Base-by-base conservation (phyloP, 2,888 invertebrate species). In the Erebia aethiops region DNA sequence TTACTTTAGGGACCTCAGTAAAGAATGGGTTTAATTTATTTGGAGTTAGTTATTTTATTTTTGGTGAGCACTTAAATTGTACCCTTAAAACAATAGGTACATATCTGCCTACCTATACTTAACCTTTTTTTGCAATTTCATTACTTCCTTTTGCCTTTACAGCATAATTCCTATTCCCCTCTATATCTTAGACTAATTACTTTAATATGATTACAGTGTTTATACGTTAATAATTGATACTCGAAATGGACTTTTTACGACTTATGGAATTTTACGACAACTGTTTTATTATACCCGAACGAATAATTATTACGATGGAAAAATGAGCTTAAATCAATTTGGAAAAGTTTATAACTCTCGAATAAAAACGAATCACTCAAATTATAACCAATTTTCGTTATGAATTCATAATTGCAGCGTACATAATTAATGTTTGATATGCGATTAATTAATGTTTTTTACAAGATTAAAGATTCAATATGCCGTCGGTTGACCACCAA, bases 241-340 rank as follows among this genome's bases (percentile, higher is more conserved):
- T 64, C 61, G 60, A 65, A 68, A 57, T 35, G 14, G 49, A 72
- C 46, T 43, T 57, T 71, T 71, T 67, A 75, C 60, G 63, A 75
- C 79, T 79, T 75, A 81, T 81, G 76, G 76, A 72, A 69, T 81
- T 88, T 88, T 87, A 88, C 80, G 82, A 86, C 82, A 84, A 78
- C 81, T 80, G 67, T 71, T 71, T 72, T 72, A 72, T 71, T 69
- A 52, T 56, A n/a, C 51, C 56, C 69, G 52, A 49, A 70, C 54
- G 58, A 26, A 71, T 73, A 35, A 69, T 73, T 69, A 69, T 73
- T 71, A 64, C 66, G 62, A 54, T 46, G 63, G 71, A 68, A 64
- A 69, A 71, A 69, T 71, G 63, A n/a, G 49, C 69, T 71, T 69
- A 60, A 71, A 76, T 76, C 70, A 70, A 74, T 73, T 74, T 70